A percentile compares a stretch with the other conserved stretches of the same genome.
Conservation (phyloP, 2,888 invertebrate species). For the Meta bourneti region DNA sequence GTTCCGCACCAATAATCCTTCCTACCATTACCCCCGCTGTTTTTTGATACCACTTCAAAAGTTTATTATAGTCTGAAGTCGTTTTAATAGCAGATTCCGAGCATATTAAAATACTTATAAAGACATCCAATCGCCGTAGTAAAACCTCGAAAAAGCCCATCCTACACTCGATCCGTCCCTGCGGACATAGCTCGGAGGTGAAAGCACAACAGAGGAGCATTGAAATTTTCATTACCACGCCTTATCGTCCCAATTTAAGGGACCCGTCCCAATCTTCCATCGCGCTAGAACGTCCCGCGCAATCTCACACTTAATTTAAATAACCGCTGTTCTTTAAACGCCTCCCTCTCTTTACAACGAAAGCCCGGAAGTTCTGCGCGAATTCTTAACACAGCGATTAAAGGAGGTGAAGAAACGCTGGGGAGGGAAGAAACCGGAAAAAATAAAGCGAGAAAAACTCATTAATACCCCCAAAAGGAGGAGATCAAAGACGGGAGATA, state of each 20-base stretch:
- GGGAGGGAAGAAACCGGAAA: slow-evolving; percentile 31
- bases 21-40: too few relatives aligned
- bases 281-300: slow-evolving; percentile 24
- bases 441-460: slow-evolving; percentile 70
- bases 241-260: slow-evolving; percentile 52
- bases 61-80: background rate
- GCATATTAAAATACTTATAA: background rate
- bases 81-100: background rate
- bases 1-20: too few relatives aligned
- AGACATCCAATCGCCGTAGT: background rate
- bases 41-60: background rate
- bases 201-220: slow-evolving; percentile 1
- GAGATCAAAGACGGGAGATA: slow-evolving; percentile 72
- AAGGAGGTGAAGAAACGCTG: slow-evolving; percentile 51
- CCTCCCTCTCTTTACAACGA: slow-evolving; percentile 60
- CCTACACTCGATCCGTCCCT: background rate
- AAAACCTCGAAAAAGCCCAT: background rate
- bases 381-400: slow-evolving; percentile 74
- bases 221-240: slow-evolving; percentile 61
- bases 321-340: slow-evolving; percentile 69
- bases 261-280: slow-evolving; percentile 39
- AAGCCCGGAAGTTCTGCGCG: slow-evolving; percentile 72
- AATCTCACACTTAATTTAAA: slow-evolving; percentile 69
- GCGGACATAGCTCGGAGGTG: background rate
- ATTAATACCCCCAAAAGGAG: slow-evolving; percentile 76